Evolutionary conservation across 2,888 invertebrate species (phyloP).

Genomic region (Rhyacophila evoluta): DNA sequence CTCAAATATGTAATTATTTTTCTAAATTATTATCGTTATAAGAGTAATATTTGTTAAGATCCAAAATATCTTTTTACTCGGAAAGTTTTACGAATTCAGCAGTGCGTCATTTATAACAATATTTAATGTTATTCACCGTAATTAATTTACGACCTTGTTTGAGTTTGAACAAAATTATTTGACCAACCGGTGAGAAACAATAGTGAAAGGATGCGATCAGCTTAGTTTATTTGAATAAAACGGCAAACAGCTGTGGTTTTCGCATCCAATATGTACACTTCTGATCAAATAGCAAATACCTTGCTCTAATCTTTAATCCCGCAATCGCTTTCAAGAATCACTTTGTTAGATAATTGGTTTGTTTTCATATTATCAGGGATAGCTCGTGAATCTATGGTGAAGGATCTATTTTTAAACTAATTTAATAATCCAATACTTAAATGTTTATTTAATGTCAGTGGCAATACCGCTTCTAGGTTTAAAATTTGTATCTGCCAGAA

Average conservation of each 20-base stretch:
- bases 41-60: neutral
- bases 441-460: too few species aligned
- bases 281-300: slow-evolving; percentile 10
- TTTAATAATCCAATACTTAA: too few species aligned
- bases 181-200: neutral
- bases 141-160: neutral
- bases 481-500: too few species aligned
- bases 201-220: neutral
- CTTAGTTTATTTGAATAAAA: neutral
- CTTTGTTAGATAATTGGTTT: slow-evolving; percentile 12
- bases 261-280: slow-evolving; percentile 28
- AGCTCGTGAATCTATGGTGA: neutral
- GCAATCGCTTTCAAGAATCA: neutral
- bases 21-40: too few species aligned
- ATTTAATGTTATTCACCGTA: neutral
- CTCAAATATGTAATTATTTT: too few species aligned
- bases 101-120: neutral
- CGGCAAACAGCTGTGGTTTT: slow-evolving; percentile 28
- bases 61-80: neutral
- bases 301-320: neutral
- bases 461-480: too few species aligned
- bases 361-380: neutral
- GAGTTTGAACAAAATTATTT: neutral
- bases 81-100: neutral
- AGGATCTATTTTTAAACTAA: too few species aligned